Conservation (phyloP, 2,113 vertebrate genomes). For the Gallinago media region DNA sequence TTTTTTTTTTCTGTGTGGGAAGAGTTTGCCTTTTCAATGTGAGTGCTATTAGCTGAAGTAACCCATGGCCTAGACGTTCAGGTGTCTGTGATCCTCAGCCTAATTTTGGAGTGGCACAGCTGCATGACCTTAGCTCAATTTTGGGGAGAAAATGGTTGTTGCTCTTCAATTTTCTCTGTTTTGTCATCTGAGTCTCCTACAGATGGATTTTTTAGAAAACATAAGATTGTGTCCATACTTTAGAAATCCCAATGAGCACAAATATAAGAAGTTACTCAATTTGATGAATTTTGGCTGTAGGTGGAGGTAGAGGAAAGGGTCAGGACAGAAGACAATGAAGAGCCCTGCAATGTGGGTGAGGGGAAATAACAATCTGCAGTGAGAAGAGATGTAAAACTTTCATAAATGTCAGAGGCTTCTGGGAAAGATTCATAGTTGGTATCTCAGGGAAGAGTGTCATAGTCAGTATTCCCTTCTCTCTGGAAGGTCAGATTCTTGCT, state of each 20-base stretch:
- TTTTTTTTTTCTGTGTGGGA: neutral
- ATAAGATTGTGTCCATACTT: neutral
- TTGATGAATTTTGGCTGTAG: neutral
- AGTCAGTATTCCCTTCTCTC: neutral
- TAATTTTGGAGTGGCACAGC: neutral
- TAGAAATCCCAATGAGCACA: neutral
- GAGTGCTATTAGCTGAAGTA: neutral
- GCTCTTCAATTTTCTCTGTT: neutral
- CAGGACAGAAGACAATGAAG: neutral
- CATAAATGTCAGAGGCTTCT: neutral
- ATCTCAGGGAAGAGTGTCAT: rapidly evolving
- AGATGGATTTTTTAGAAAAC: neutral
- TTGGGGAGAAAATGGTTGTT: neutral
- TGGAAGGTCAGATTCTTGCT: neutral
- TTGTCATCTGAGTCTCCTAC: neutral
- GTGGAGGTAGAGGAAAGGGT: neutral
- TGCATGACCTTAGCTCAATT: neutral
- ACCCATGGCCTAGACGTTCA: neutral
- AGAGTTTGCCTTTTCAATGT: neutral
- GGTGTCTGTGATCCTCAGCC: neutral
- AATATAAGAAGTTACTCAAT: neutral
- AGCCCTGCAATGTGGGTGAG: neutral
- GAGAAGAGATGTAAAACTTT: neutral
- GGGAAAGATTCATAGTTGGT: neutral
- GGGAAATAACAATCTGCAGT: neutral